Evolutionary conservation across 2,888 invertebrate genomes (phyloP).

Genomic region (Tetragonisca angustula): DNA sequence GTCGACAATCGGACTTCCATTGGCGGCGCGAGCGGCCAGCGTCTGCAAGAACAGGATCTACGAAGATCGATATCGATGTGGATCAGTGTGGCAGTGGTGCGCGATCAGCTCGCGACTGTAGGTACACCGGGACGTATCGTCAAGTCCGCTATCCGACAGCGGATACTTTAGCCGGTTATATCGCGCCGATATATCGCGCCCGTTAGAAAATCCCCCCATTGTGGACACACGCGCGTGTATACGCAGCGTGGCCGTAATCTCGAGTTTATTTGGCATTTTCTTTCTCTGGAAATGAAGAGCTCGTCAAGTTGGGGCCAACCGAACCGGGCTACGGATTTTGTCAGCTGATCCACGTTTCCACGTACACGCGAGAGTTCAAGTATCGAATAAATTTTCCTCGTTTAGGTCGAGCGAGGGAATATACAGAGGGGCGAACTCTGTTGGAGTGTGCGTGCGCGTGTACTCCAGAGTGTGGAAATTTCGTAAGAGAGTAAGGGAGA

Average conservation of each 20-base stretch:
- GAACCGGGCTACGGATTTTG: slow-evolving; percentile 14
- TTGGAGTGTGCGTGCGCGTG: neutral
- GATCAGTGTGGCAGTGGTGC: slow-evolving; percentile 76
- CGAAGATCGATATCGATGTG: slow-evolving; percentile 76
- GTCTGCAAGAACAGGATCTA: slow-evolving; percentile 71
- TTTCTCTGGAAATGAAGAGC: slow-evolving; percentile 16
- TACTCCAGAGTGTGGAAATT: neutral
- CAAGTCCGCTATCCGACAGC: slow-evolving; percentile 60
- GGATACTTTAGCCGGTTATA: slow-evolving; percentile 36
- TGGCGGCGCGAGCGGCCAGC: slow-evolving; percentile 7
- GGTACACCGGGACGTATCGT: slow-evolving; percentile 55
- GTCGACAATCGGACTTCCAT: slow-evolving; percentile 27
- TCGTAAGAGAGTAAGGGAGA: slow-evolving; percentile 12
- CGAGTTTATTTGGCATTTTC: slow-evolving; percentile 26
- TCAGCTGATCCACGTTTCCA: slow-evolving; percentile 22
- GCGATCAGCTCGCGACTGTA: slow-evolving; percentile 51
- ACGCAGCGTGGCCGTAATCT: slow-evolving; percentile 32
- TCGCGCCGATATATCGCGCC: slow-evolving; percentile 58
- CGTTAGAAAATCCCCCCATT: slow-evolving; percentile 52
- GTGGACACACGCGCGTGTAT: neutral
- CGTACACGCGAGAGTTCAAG: too few species aligned
- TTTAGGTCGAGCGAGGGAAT: neutral
- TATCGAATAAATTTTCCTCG: slow-evolving; percentile 22
- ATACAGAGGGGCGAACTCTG: neutral
- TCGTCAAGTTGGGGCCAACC: slow-evolving; percentile 37